Evolutionary conservation across 2,113 vertebrate genomes (phyloP).

Genomic region (Neodontobutis hainanensis): DNA sequence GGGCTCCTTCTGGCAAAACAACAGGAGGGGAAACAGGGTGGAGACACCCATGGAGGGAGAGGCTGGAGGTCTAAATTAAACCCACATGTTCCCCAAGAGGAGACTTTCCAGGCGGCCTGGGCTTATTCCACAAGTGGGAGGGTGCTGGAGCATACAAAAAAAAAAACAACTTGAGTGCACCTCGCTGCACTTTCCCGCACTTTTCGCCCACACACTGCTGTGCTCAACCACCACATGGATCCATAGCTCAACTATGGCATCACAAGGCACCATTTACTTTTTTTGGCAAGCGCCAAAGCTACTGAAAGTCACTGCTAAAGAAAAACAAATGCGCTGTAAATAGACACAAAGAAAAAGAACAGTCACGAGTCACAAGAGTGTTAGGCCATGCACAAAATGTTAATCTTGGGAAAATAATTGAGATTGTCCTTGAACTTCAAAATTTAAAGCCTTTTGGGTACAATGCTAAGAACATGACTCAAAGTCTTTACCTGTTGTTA

Average conservation of each 20-base stretch:
- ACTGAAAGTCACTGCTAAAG: constrained; percentile 35
- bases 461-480: constrained; percentile 2
- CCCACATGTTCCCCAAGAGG: constrained; percentile 76
- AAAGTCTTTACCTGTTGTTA: constrained; percentile 18
- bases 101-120: constrained; percentile 53
- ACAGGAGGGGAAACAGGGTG: constrained; percentile 64
- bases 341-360: constrained; percentile 23
- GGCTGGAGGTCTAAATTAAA: constrained; percentile 76
- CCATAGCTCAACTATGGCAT: constrained; percentile 56
- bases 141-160: constrained; percentile 31
- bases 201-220: constrained; percentile 68
- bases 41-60: constrained; percentile 70
- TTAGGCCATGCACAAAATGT: too few relatives aligned
- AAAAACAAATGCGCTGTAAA: constrained; percentile 44
- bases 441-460: background rate
- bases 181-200: constrained; percentile 66
- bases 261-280: constrained; percentile 59
- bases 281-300: constrained; percentile 38
- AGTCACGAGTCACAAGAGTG: constrained; percentile 14
- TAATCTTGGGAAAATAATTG: constrained; percentile 12
- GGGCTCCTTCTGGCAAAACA: constrained; percentile 63
- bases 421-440: background rate
- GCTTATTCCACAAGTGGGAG: constrained; percentile 24
- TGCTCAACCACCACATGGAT: constrained; percentile 65
- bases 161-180: constrained; percentile 34